Evolutionary conservation across 2,888 invertebrate genomes (phyloP).

Genomic region (Trichogramma dendrolimi): DNA sequence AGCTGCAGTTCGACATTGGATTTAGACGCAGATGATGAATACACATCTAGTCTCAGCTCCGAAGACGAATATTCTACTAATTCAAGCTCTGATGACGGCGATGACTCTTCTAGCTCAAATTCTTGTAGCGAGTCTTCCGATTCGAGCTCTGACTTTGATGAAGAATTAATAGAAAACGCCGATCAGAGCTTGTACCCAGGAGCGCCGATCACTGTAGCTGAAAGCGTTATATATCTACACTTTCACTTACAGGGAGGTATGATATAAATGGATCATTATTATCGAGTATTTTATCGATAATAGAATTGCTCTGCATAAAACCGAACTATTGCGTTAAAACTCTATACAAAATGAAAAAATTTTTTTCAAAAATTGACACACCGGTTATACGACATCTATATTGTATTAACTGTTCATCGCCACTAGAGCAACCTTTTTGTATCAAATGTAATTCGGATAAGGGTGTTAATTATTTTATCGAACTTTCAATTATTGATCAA

Average conservation of each 20-base stretch:
- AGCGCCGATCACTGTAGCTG: slow-evolving; percentile 12
- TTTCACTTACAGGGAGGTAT: not conserved
- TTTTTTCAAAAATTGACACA: not conserved
- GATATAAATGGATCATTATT: slow-evolving; percentile 4
- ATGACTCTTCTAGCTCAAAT: too few species aligned
- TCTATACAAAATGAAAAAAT: not conserved
- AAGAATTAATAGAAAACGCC: slow-evolving; percentile 2
- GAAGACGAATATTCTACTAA: too few species aligned
- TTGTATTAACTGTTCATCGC: not conserved
- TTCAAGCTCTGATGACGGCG: too few species aligned
- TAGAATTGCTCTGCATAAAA: slow-evolving; percentile 7
- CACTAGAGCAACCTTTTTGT: not conserved
- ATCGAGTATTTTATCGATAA: not conserved
- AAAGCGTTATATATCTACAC: slow-evolving; percentile 9
- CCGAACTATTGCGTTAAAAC: slow-evolving; percentile 6
- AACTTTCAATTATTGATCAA: slow-evolving; percentile 6
- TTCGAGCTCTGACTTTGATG: not conserved
- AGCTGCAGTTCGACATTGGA: too few species aligned
- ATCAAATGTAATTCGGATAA: not conserved
- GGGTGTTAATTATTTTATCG: not conserved
- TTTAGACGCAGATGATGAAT: too few species aligned
- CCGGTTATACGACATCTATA: not conserved
- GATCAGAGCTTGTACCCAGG: slow-evolving; percentile 10
- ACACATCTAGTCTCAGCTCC: too few species aligned
- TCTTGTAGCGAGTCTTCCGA: too few species aligned